Percentiles rank a stretch among this genome's conserved stretches.
phyloP scores from a whole-genome alignment of 2,888 invertebrate species.

The Cactoblastis cactorum region DNA sequence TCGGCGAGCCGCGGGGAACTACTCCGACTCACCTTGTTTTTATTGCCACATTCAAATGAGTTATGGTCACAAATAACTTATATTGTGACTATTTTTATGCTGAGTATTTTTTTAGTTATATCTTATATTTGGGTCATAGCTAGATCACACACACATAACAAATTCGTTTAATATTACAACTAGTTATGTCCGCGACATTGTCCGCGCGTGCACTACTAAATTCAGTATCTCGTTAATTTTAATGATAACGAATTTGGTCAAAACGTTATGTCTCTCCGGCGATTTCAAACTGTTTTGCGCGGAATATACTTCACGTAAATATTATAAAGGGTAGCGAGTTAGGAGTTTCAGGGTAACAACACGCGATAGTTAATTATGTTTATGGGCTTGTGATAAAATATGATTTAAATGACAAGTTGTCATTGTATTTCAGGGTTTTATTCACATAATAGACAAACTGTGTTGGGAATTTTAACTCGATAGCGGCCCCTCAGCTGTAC shows the following conservation, averaged over 20 bases:
- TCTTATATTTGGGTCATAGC: not conserved
- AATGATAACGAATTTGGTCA: not conserved
- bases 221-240: not conserved
- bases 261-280: not conserved
- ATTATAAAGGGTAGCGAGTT: slow-evolving; percentile 3
- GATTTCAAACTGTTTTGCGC: not conserved
- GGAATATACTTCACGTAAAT: slow-evolving; percentile 5
- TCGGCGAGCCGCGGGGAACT: not conserved
- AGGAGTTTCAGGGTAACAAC: not conserved
- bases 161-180: no score
- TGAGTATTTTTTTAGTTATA: not conserved
- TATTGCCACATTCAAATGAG: slow-evolving; percentile 19
- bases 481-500: no score
- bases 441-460: no score
- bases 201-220: no score
- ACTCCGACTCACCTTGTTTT: slow-evolving; percentile 12
- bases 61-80: slow-evolving; percentile 14
- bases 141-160: no score
- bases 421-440: no score
- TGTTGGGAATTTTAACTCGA: no score
- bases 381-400: not conserved
- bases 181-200: no score
- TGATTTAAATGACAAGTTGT: not conserved
- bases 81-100: slow-evolving; percentile 13
- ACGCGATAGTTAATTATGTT: slow-evolving; percentile 6